phyloP scores from a whole-genome alignment of 2,113 vertebrate species.

The Pterophyllum scalare region DNA sequence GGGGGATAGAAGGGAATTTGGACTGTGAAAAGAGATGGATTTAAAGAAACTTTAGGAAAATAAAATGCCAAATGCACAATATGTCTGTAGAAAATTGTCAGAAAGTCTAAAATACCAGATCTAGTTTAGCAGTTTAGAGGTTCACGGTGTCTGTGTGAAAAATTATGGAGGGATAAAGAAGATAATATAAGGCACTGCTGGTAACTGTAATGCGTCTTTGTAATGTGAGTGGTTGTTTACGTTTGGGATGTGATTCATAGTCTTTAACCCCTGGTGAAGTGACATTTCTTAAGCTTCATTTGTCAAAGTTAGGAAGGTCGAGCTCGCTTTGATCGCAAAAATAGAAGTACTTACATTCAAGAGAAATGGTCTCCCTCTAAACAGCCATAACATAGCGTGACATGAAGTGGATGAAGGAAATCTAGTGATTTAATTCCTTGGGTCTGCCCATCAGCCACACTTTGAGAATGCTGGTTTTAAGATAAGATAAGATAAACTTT shows the following conservation, averaged over 20 bases:
- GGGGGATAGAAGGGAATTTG: neutral
- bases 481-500: no score
- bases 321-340: fast-evolving
- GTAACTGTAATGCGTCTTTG: neutral
- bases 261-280: neutral
- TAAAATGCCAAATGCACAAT: neutral
- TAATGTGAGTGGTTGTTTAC: neutral
- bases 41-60: neutral
- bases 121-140: neutral
- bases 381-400: neutral
- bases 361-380: neutral
- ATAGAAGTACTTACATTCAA: no score
- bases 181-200: neutral
- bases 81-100: neutral
- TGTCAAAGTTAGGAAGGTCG: neutral
- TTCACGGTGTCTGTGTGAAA: neutral
- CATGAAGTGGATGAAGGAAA: neutral
- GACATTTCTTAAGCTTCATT: neutral
- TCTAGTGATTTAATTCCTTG: neutral
- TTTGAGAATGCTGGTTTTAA: neutral
- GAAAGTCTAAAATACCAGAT: neutral
- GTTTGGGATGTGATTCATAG: neutral
- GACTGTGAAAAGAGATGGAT: neutral
- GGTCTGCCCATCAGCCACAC: fast-evolving
- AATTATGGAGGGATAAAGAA: neutral